These are phyloP conservation scores for Euzophera pinguis DNA, from an alignment of 2,888 invertebrate species.

Conservation along the genomic window DNA sequence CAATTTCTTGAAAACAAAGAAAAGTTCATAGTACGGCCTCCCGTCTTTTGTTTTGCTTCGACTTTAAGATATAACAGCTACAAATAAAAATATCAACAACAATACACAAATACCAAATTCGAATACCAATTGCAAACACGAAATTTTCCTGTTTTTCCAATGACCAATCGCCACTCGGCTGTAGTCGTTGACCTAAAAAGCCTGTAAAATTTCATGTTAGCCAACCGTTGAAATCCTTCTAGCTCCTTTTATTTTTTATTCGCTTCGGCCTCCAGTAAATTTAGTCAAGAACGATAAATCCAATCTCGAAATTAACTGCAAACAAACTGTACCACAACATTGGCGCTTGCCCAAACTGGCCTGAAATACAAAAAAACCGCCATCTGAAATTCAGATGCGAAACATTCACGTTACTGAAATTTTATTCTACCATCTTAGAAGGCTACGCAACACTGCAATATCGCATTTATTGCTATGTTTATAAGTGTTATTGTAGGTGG, in stretches of 20 bases:
- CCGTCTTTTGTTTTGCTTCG: too few species aligned
- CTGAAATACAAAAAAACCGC: slow-evolving; percentile 43
- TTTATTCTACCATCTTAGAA: slow-evolving; percentile 26
- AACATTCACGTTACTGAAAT: slow-evolving; percentile 43
- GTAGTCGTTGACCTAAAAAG: neutral
- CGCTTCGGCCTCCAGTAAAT: slow-evolving; percentile 11
- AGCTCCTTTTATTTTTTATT: slow-evolving; percentile 4
- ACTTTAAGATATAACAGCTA: too few species aligned
- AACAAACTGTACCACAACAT: slow-evolving; percentile 53
- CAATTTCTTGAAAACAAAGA: too few species aligned
- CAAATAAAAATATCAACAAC: too few species aligned
- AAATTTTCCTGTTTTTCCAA: neutral
- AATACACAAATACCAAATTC: too few species aligned
- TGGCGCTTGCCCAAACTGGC: slow-evolving; percentile 52
- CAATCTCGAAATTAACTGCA: slow-evolving; percentile 61
- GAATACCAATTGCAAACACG: neutral
- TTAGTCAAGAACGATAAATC: slow-evolving; percentile 28
- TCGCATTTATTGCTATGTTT: slow-evolving; percentile 15
- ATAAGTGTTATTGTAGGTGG: slow-evolving; percentile 1
- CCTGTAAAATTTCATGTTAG: neutral
- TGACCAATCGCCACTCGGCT: neutral
- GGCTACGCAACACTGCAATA: slow-evolving; percentile 12
- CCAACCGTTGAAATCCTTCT: neutral
- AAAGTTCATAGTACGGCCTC: too few species aligned
- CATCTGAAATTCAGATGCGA: slow-evolving; percentile 59